Percentiles rank a stretch among this genome's conserved stretches.
Conservation (phyloP, 2,113 vertebrate genomes). For the Gadus chalcogrammus region DNA sequence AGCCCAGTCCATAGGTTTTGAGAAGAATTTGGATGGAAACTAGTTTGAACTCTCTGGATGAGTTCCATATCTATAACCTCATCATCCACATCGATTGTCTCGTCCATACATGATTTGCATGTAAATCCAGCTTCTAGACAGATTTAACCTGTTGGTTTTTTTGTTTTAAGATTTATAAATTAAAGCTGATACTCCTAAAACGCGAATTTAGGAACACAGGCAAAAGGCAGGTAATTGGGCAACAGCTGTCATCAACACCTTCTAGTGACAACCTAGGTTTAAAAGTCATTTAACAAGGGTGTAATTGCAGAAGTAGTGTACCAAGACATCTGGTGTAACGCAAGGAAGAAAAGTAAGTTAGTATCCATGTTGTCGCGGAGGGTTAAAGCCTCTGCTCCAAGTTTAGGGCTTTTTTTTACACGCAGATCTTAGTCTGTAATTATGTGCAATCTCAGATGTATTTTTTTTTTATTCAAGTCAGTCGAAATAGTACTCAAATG, state of each 20-base stretch:
- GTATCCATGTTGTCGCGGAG: conserved; percentile 26
- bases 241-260: conserved; percentile 57
- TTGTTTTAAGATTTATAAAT: conserved; percentile 5
- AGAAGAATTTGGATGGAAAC: no score
- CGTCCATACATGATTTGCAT: no score
- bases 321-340: conserved; percentile 50
- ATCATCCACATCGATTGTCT: no score
- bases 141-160: neutral
- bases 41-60: no score
- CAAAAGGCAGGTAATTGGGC: conserved; percentile 10
- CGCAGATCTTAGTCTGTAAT: neutral
- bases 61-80: no score
- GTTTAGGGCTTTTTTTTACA: neutral
- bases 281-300: conserved; percentile 55
- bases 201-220: conserved; percentile 12
- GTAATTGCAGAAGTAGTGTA: conserved; percentile 51
- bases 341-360: conserved; percentile 29
- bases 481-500: no score
- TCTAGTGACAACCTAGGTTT: conserved; percentile 46
- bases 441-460: neutral
- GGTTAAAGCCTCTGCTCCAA: neutral
- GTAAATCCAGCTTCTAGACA: no score
- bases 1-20: no score
- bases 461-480: no score
- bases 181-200: conserved; percentile 23